Conservation (phyloP, 2,888 invertebrate genomes). For the Orthonychiurus folsomi region DNA sequence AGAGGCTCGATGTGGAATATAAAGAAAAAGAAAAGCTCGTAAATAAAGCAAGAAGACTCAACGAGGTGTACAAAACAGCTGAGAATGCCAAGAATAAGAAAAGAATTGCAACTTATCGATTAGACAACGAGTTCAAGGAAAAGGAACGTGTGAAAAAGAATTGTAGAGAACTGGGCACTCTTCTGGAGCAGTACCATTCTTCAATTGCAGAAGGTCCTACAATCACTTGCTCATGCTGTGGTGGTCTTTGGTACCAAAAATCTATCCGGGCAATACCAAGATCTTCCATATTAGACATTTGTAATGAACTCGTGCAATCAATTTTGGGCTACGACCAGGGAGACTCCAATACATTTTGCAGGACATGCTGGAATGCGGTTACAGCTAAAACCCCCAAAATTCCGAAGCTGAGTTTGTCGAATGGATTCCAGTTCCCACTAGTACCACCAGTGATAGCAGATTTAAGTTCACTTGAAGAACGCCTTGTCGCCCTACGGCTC, state of each 20-base stretch:
- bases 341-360: slow-evolving; percentile 6
- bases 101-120: too few species aligned
- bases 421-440: slow-evolving; percentile 18
- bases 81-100: too few species aligned
- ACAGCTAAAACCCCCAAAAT: slow-evolving; percentile 1
- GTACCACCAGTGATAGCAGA: slow-evolving; percentile 13
- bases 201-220: slow-evolving; percentile 6
- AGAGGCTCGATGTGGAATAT: too few species aligned
- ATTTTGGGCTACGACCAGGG: background rate
- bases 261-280: background rate
- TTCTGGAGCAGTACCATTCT: too few species aligned
- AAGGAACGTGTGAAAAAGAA: too few species aligned
- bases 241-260: slow-evolving; percentile 5
- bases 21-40: too few species aligned
- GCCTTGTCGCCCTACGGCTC: slow-evolving; percentile 18
- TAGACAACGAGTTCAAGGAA: too few species aligned
- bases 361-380: slow-evolving; percentile 7
- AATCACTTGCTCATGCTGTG: slow-evolving; percentile 10
- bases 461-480: slow-evolving; percentile 18
- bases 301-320: background rate
- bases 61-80: too few species aligned
- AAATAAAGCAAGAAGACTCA: too few species aligned
- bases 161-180: too few species aligned
- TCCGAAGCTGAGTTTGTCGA: slow-evolving; percentile 14
- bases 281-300: background rate